Percentiles rank a stretch among this genome's conserved stretches.
These are phyloP conservation scores for Nerophis ophidion DNA, from an alignment of 2,113 vertebrate genomes.

Conservation along the genomic window DNA sequence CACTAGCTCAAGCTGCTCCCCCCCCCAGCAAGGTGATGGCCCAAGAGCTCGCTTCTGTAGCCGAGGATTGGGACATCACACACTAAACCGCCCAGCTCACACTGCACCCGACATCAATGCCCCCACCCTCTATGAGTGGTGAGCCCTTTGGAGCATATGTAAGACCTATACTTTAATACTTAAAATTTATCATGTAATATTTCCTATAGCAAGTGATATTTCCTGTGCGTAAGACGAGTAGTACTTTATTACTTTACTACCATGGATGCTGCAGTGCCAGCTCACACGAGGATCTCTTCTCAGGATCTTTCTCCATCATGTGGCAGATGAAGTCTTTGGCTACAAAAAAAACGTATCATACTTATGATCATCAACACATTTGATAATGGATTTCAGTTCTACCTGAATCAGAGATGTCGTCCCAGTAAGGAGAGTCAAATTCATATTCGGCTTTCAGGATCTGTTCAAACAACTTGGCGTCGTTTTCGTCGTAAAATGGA, in stretches of 20 bases:
- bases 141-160: background rate
- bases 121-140: too few relatives aligned
- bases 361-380: background rate
- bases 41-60: too few relatives aligned
- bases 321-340: slow-evolving; percentile 97
- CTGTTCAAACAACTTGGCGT: slow-evolving; percentile 96
- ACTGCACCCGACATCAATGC: too few relatives aligned
- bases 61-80: too few relatives aligned
- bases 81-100: too few relatives aligned
- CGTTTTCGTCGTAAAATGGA: slow-evolving; percentile 95
- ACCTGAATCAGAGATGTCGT: slow-evolving; percentile 98
- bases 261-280: slow-evolving; percentile 96
- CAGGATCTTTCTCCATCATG: slow-evolving; percentile 93
- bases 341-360: slow-evolving; percentile 38
- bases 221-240: too few relatives aligned
- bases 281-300: slow-evolving; percentile 89
- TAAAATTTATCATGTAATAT: too few relatives aligned
- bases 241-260: slow-evolving; percentile 59
- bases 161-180: too few relatives aligned
- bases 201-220: too few relatives aligned
- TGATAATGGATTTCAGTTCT: slow-evolving; percentile 20
- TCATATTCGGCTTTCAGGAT: slow-evolving; percentile 95
- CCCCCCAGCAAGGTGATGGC: too few relatives aligned
- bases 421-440: slow-evolving; percentile 98
- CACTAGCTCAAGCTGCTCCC: too few relatives aligned